Evolutionary conservation across 1,140 invertebrate species (phyloP).

Genomic region (Psilanteris sp.): DNA sequence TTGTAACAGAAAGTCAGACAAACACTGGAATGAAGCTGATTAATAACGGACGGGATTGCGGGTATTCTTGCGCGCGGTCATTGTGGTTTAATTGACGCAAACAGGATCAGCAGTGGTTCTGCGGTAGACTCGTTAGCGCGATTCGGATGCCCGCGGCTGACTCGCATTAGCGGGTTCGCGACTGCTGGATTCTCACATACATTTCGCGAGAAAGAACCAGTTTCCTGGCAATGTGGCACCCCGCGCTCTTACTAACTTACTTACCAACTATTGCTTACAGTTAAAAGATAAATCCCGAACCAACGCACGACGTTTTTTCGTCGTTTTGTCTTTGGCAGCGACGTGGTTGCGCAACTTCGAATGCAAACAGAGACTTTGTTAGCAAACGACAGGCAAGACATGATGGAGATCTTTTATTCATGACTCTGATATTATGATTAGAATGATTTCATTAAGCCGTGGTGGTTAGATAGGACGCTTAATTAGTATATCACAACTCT

Average conservation of each 20-base stretch:
- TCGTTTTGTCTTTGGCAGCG: too few species aligned
- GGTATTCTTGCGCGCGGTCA: conserved; percentile 4
- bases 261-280: not conserved
- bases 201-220: conserved; percentile 31
- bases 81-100: conserved; percentile 47
- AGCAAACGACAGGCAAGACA: too few species aligned
- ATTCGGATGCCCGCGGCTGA: conserved; percentile 41
- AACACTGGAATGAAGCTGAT: too few species aligned
- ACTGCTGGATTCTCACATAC: conserved; percentile 58
- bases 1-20: too few species aligned
- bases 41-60: conserved; percentile 28
- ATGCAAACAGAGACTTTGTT: too few species aligned
- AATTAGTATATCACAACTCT: too few species aligned
- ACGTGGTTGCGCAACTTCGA: too few species aligned
- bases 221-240: conserved; percentile 4
- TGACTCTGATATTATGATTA: too few species aligned
- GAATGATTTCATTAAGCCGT: too few species aligned
- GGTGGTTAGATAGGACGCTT: too few species aligned
- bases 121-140: conserved; percentile 26
- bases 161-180: conserved; percentile 53
- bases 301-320: conserved; percentile 2
- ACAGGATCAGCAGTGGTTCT: conserved; percentile 20
- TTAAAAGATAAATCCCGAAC: conserved; percentile 20
- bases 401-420: too few species aligned
- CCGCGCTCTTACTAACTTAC: conserved; percentile 6